Evolutionary conservation across 1,140 invertebrate genomes (phyloP).

Genomic region (Bombus affinis): DNA sequence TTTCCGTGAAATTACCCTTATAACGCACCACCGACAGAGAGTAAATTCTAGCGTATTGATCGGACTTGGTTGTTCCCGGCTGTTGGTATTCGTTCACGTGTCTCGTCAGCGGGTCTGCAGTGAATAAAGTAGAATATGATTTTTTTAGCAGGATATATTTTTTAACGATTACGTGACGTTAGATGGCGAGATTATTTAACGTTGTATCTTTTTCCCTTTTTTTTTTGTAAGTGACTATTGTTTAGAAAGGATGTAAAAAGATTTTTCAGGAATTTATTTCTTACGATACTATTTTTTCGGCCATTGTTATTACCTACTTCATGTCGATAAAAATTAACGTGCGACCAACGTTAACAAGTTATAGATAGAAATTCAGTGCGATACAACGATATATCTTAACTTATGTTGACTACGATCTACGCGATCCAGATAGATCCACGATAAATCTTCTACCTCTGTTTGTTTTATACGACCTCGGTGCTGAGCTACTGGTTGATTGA

Average conservation of each 20-base stretch:
- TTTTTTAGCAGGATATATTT: not conserved
- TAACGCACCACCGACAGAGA: conserved; percentile 13
- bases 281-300: not conserved
- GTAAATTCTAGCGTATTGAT: conserved; percentile 14
- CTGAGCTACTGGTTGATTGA: conserved; percentile 41
- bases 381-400: too few species aligned
- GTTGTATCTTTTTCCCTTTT: too few species aligned
- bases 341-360: too few species aligned
- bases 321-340: not conserved
- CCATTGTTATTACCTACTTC: not conserved
- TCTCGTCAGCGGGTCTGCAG: not conserved
- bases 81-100: not conserved
- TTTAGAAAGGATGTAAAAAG: not conserved
- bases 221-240: not conserved
- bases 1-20: not conserved
- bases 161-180: not conserved
- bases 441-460: conserved; percentile 38
- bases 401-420: not conserved
- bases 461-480: conserved; percentile 10
- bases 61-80: not conserved
- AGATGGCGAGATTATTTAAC: conserved; percentile 15
- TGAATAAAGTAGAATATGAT: not conserved
- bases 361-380: too few species aligned
- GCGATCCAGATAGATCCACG: not conserved
- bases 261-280: not conserved